A percentile compares a stretch with the other conserved stretches of the same genome.
Conservation (phyloP, 2,888 invertebrate species). For the Neoitamus cyanurus region DNA sequence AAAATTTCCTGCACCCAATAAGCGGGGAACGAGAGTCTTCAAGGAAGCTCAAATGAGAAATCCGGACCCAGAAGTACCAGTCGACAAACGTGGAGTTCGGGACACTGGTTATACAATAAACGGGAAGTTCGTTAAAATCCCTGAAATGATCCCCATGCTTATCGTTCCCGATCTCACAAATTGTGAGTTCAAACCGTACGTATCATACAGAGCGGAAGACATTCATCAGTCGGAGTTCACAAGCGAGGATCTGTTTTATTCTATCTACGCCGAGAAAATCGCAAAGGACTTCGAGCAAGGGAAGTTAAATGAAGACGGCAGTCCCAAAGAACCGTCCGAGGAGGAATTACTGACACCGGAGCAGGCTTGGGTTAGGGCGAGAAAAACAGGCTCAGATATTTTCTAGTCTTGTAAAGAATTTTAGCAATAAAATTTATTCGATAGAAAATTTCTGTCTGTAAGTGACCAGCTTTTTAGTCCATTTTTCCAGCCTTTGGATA, state of each 20-base stretch:
- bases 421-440: conserved; percentile 53
- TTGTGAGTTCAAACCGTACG: conserved; percentile 92
- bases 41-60: conserved; percentile 68
- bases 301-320: conserved; percentile 77
- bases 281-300: conserved; percentile 77
- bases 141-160: conserved; percentile 92
- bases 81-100: conserved; percentile 78
- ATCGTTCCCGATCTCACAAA: conserved; percentile 89
- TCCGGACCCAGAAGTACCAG: conserved; percentile 73
- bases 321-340: conserved; percentile 76
- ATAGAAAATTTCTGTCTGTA: conserved; percentile 73
- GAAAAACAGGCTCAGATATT: conserved; percentile 84
- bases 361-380: conserved; percentile 77
- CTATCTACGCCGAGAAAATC: conserved; percentile 83
- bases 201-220: conserved; percentile 84
- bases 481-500: conserved; percentile 77
- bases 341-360: conserved; percentile 78
- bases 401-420: conserved; percentile 67
- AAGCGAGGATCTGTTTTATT: conserved; percentile 82
- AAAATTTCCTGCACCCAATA: conserved; percentile 81
- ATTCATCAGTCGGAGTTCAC: conserved; percentile 85
- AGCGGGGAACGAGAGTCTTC: conserved; percentile 77
- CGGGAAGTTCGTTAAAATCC: conserved; percentile 73
- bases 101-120: conserved; percentile 71
- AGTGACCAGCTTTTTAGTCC: conserved; percentile 77